These are phyloP conservation scores for Drosophila albomicans DNA, from an alignment of 1,140 invertebrate species.

Conservation along the genomic window DNA sequence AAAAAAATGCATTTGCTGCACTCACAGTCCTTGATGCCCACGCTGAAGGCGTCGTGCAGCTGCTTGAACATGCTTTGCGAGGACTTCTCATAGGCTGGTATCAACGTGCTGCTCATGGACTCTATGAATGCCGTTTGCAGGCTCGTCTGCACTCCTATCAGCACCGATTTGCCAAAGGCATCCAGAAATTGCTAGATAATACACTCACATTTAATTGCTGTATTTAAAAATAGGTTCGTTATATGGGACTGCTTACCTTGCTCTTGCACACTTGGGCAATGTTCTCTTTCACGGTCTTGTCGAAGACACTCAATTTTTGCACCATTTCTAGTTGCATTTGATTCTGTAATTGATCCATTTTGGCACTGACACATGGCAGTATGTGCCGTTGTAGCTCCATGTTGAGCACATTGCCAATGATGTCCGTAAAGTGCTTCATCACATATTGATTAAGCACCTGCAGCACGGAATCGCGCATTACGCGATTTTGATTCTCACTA, in stretches of 20 bases:
- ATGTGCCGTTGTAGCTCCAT: slow-evolving; percentile 85
- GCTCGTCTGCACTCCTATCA: slow-evolving; percentile 86
- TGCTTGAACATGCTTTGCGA: slow-evolving; percentile 94
- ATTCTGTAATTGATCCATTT: slow-evolving; percentile 89
- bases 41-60: slow-evolving; percentile 93
- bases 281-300: slow-evolving; percentile 91
- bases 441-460: slow-evolving; percentile 83
- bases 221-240: background rate
- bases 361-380: slow-evolving; percentile 86
- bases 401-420: slow-evolving; percentile 84
- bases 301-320: slow-evolving; percentile 89
- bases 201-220: background rate
- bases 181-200: slow-evolving; percentile 89
- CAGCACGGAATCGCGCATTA: slow-evolving; percentile 85
- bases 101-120: slow-evolving; percentile 89
- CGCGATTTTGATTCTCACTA: slow-evolving; percentile 83
- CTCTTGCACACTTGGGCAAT: slow-evolving; percentile 91
- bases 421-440: slow-evolving; percentile 85
- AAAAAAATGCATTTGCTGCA: slow-evolving; percentile 35
- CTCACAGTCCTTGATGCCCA: slow-evolving; percentile 95
- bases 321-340: slow-evolving; percentile 89
- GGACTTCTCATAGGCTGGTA: slow-evolving; percentile 94
- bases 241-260: slow-evolving; percentile 85
- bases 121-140: slow-evolving; percentile 87
- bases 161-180: slow-evolving; percentile 87